Evolutionary conservation across 2,113 vertebrate species (phyloP).

Genomic region (Anguilla rostrata): DNA sequence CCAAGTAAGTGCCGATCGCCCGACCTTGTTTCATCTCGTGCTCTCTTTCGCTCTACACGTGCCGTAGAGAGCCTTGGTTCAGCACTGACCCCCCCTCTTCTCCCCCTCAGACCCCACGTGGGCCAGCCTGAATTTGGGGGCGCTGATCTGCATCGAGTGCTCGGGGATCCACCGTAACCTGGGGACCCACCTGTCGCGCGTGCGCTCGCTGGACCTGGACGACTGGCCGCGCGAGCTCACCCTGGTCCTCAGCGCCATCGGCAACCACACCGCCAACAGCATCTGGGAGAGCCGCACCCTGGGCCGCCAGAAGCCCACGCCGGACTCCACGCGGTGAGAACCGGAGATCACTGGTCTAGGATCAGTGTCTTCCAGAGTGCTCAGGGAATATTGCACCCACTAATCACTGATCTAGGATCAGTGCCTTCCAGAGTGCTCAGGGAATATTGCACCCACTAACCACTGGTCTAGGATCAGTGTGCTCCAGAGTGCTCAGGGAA

Average conservation of each 20-base stretch:
- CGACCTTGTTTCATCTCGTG: neutral
- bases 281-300: constrained; percentile 89
- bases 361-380: too few relatives aligned
- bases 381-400: too few relatives aligned
- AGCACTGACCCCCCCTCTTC: neutral
- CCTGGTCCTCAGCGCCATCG: constrained; percentile 87
- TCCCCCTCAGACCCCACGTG: constrained; percentile 82
- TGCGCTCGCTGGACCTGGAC: constrained; percentile 92
- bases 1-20: constrained; percentile 74
- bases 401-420: too few relatives aligned
- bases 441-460: too few relatives aligned
- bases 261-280: constrained; percentile 88
- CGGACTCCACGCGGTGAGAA: constrained; percentile 82
- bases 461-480: too few relatives aligned
- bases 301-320: constrained; percentile 82
- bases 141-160: constrained; percentile 95
- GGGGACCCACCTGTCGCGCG: constrained; percentile 91
- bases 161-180: constrained; percentile 94
- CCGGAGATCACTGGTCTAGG: too few relatives aligned
- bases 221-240: constrained; percentile 93
- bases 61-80: neutral
- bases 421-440: too few relatives aligned
- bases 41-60: neutral
- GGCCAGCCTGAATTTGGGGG: constrained; percentile 93
- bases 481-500: too few relatives aligned